Evolutionary conservation across 2,797 vertebrate genomes (phyloP).

Genomic region (Tamandua tetradactyla): DNA sequence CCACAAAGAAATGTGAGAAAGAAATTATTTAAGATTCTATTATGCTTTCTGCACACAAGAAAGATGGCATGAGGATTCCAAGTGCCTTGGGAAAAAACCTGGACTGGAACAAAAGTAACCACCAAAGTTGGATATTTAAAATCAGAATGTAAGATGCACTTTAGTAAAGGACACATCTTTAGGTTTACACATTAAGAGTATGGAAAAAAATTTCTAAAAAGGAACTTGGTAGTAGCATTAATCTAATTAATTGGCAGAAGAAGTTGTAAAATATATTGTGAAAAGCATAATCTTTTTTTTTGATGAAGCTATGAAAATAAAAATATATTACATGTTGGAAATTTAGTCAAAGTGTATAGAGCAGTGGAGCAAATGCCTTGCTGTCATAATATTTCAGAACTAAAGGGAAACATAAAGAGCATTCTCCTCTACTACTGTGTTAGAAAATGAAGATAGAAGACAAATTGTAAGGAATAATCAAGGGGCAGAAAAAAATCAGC

Average conservation of each 20-base stretch:
- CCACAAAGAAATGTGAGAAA: not conserved
- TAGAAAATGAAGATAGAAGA: constrained; percentile 26
- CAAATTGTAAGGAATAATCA: not conserved
- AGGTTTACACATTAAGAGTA: not conserved
- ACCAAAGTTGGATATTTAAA: constrained; percentile 36
- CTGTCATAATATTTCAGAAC: not conserved
- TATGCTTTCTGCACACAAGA: not conserved
- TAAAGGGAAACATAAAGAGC: not conserved
- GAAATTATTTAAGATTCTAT: not conserved
- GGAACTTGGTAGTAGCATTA: not conserved
- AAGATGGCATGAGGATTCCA: not conserved
- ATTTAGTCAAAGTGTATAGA: not conserved
- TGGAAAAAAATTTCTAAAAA: constrained; percentile 20
- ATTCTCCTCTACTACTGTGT: not conserved
- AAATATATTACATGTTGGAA: constrained; percentile 46
- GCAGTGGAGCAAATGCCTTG: not conserved
- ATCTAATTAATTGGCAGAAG: constrained; percentile 47
- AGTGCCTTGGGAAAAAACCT: not conserved
- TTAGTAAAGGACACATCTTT: constrained; percentile 2
- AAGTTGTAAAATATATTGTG: constrained; percentile 38
- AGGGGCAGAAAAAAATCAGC: constrained; percentile 17
- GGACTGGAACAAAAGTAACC: not conserved
- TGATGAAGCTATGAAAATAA: constrained; percentile 48
- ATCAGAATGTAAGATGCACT: not conserved
- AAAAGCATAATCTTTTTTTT: constrained; percentile 6